Percentiles rank a stretch among this genome's conserved stretches.
These are phyloP conservation scores for Oryzias celebensis DNA, from an alignment of 2,113 vertebrate species.

Conservation along the genomic window DNA sequence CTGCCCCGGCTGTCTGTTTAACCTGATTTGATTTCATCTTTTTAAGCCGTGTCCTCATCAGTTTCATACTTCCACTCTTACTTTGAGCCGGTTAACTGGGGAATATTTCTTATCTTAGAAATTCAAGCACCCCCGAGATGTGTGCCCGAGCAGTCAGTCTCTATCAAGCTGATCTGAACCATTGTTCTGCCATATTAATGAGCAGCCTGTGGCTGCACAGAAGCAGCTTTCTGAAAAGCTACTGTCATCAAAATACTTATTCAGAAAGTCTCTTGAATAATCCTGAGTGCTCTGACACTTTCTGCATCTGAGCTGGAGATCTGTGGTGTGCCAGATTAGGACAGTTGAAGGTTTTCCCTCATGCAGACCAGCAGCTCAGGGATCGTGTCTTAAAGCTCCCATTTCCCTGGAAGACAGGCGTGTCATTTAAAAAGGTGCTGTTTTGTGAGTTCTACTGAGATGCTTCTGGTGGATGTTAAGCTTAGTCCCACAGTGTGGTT, in stretches of 20 bases:
- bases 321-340: slow-evolving; percentile 5
- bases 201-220: slow-evolving; percentile 7
- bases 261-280: not conserved
- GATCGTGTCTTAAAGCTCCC: slow-evolving; percentile 9
- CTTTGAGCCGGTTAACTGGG: slow-evolving; percentile 17
- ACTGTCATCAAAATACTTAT: not conserved
- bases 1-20: slow-evolving; percentile 43
- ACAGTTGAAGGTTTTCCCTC: not conserved
- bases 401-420: not conserved
- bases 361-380: not conserved
- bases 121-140: slow-evolving; percentile 29
- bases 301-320: not conserved
- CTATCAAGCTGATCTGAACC: slow-evolving; percentile 7
- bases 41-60: slow-evolving; percentile 6
- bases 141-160: slow-evolving; percentile 4
- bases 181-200: not conserved
- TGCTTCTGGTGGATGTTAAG: slow-evolving; percentile 43
- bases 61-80: slow-evolving; percentile 14
- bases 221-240: slow-evolving; percentile 5
- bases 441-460: slow-evolving; percentile 12
- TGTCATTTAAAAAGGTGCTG: slow-evolving; percentile 16
- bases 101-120: slow-evolving; percentile 8
- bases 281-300: slow-evolving; percentile 3
- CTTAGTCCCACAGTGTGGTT: slow-evolving; percentile 35
- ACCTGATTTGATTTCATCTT: slow-evolving; percentile 30